Evolutionary conservation across 1,140 invertebrate species (phyloP), one percentile per base, ranked within the genome.

Genomic region (Mizuhopecten yessoensis): DNA sequence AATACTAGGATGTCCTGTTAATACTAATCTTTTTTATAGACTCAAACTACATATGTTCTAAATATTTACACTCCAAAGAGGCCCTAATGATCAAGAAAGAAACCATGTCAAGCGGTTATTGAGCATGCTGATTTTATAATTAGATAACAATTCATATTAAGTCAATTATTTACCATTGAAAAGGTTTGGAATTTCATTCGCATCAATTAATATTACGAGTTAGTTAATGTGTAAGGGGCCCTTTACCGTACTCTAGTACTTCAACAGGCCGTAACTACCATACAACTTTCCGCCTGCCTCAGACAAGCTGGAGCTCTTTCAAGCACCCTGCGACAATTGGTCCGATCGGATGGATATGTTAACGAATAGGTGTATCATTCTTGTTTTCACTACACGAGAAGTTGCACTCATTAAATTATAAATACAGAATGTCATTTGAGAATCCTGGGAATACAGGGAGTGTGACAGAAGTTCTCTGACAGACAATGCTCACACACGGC

Each of bases 71-170:
- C 57, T 1, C 23, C n/a, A 75, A 29, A 75, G 57, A 75, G 5
- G 57, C 23, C 57, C 29, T 75, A 75, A 75, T 75, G 57, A 75
- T 75, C 57, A 9, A 75, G 57, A 75, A 17, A 75, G 29, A 75
- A 75, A 75, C 23, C n/a, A n/a, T 75, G 57, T 75, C 57, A 75
- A 75, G 57, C 57, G n/a, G 57, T 29, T 75, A 75, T n/a, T 75
- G 57, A 75, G 57, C 29, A 29, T n/a, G 2, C 57, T 75, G 57
- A 75, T 75, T 29, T 75, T 75, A 75, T 75, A 75, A 75, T 75
- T 75, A 75, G 57, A 75, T 75, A 75, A 75, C 57, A 75, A 75
- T 75, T 75, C 57, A 75, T 75, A 75, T 75, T n/a, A 75, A 75
- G 57, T 75, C 57, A 75, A 75, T 75, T 75, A 75, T 75, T 75